Evolutionary conservation across 1,140 invertebrate genomes (phyloP).

Genomic region (Drosophila teissieri): DNA sequence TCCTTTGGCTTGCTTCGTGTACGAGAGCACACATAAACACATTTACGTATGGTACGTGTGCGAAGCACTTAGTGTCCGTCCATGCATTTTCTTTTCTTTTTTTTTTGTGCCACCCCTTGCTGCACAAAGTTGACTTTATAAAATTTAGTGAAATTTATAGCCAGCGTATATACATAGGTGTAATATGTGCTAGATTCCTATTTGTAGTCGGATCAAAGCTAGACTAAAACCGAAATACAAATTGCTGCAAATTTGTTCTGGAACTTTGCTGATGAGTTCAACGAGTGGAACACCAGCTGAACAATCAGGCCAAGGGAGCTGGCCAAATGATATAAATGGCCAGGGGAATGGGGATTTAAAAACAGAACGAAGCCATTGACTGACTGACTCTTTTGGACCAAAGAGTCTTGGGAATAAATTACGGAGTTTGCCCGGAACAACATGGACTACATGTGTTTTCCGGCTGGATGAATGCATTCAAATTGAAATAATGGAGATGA

Average conservation of each 20-base stretch:
- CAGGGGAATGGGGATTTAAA: not conserved
- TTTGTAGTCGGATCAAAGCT: slow-evolving; percentile 62
- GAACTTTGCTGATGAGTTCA: slow-evolving; percentile 60
- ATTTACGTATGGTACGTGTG: slow-evolving; percentile 77
- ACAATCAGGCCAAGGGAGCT: slow-evolving; percentile 33
- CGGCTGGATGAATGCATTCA: slow-evolving; percentile 23
- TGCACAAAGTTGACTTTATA: slow-evolving; percentile 76
- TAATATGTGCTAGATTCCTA: slow-evolving; percentile 56
- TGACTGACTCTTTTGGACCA: slow-evolving; percentile 49
- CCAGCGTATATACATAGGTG: slow-evolving; percentile 67
- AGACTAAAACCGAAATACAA: slow-evolving; percentile 74
- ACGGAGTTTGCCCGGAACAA: slow-evolving; percentile 23
- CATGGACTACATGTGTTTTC: slow-evolving; percentile 41
- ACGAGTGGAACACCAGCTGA: slow-evolving; percentile 26
- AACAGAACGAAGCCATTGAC: slow-evolving; percentile 54
- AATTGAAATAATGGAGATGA: slow-evolving; percentile 31
- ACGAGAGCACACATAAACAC: slow-evolving; percentile 66
- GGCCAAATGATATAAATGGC: slow-evolving; percentile 1
- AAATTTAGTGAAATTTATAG: slow-evolving; percentile 82
- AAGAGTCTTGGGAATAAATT: slow-evolving; percentile 41
- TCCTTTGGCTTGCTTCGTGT: slow-evolving; percentile 74
- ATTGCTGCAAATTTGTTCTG: slow-evolving; percentile 76
- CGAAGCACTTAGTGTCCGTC: slow-evolving; percentile 72
- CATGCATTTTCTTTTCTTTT: slow-evolving; percentile 21
- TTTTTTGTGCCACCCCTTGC: not conserved